phyloP scores from a whole-genome alignment of 2,797 vertebrate species.

The Onychomys arenicola region DNA sequence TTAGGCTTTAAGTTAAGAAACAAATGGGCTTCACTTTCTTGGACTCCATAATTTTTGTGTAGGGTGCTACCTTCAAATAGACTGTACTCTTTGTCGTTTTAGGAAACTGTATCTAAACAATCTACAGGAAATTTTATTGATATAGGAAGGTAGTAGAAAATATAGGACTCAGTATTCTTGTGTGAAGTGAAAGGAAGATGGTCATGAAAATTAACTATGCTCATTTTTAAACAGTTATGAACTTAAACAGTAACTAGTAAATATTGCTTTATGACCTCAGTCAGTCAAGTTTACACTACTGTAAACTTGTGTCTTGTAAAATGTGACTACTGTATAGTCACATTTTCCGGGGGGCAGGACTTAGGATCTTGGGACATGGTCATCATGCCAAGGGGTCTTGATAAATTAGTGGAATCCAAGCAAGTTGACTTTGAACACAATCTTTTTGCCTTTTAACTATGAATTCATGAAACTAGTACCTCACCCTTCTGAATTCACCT shows the following conservation, averaged over 20 bases:
- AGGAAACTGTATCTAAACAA: not conserved
- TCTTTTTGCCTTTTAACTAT: not conserved
- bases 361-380: not conserved
- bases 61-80: not conserved
- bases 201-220: not conserved
- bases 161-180: not conserved
- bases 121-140: not conserved
- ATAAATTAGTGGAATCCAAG: not conserved
- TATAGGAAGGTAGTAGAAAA: not conserved
- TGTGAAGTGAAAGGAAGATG: not conserved
- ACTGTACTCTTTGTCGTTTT: not conserved
- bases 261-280: not conserved
- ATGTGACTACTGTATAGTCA: too few species aligned
- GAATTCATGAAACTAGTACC: too few species aligned
- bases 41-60: not conserved
- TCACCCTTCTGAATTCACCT: not conserved
- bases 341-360: fast-evolving
- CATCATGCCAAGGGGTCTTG: not conserved
- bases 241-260: not conserved
- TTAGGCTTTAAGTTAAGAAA: not conserved
- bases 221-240: not conserved
- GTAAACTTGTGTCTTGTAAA: too few species aligned
- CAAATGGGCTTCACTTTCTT: not conserved
- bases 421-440: not conserved
- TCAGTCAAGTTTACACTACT: not conserved